Conservation (phyloP, 2,113 vertebrate genomes). For the Oryctolagus cuniculus region mOryCun1.1 NC_091439.1:64139001-64139500, state of each 20-base stretch:
- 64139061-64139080: background rate
- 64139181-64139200: slow-evolving; percentile 22
- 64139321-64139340: background rate
- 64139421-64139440: slow-evolving; percentile 30
- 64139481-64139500: slow-evolving; percentile 40
- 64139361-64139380: background rate
- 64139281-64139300: background rate
- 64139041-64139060: slow-evolving; percentile 35
- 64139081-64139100: background rate
- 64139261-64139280: background rate
- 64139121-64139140: background rate
- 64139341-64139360: background rate
- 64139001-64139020: background rate
- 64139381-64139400: background rate
- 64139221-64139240: background rate
- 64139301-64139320: background rate
- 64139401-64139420: slow-evolving; percentile 24
- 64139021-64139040: background rate
- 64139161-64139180: background rate
- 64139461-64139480: background rate
- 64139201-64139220: slow-evolving; percentile 6
- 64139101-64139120: background rate
- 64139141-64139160: slow-evolving; percentile 59
- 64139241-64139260: background rate
- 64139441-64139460: background rate